phyloP scores from a whole-genome alignment of 2,888 invertebrate genomes.

The Idaea biselata region DNA sequence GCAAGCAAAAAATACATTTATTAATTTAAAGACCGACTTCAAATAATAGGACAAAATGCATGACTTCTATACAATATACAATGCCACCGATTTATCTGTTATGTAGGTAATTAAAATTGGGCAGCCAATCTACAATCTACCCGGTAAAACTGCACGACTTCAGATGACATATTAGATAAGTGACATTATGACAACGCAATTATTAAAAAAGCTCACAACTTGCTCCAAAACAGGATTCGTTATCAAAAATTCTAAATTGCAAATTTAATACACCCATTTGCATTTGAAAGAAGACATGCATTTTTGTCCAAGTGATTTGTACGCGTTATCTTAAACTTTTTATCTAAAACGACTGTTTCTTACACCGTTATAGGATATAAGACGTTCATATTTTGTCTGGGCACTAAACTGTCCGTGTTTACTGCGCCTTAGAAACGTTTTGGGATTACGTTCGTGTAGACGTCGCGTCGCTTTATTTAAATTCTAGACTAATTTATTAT shows the following conservation, averaged over 20 bases:
- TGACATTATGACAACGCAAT: too few species aligned
- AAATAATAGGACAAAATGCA: too few species aligned
- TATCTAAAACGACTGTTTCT: constrained; percentile 71
- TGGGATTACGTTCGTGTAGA: constrained; percentile 19
- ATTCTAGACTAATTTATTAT: constrained; percentile 21
- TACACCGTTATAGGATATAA: constrained; percentile 38
- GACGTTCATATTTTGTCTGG: constrained; percentile 40
- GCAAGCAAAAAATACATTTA: too few species aligned
- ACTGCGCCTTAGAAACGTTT: constrained; percentile 20
- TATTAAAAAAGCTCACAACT: constrained; percentile 33
- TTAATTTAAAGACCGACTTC: too few species aligned
- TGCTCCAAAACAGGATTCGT: constrained; percentile 42
- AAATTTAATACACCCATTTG: constrained; percentile 78
- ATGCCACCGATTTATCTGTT: too few species aligned
- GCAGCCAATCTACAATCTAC: too few species aligned
- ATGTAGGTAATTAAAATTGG: too few species aligned
- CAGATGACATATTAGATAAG: too few species aligned
- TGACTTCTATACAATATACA: too few species aligned
- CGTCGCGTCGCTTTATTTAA: constrained; percentile 14
- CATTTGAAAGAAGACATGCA: constrained; percentile 74
- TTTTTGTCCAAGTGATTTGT: constrained; percentile 74
- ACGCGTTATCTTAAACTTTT: constrained; percentile 65
- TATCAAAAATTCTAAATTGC: constrained; percentile 74
- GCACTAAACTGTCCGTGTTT: constrained; percentile 35
- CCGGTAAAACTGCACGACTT: too few species aligned